Base-by-base conservation (phyloP, 2,797 vertebrate species). In the Microctenopoma stevenorrisi region DNA sequence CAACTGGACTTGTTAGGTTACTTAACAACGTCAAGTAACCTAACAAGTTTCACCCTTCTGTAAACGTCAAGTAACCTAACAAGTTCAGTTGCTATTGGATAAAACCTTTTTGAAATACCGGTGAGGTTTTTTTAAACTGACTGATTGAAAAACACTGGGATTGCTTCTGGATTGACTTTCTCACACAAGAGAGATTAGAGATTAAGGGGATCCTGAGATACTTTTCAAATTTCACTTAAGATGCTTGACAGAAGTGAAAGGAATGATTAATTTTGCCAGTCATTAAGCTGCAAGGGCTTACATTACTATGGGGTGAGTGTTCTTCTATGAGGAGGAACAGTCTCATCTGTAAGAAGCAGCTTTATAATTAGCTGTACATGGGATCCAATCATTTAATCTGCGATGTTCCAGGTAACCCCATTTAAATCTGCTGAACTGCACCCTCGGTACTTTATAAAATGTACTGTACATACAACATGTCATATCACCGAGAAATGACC, bases 371-470 rank as follows among this genome's bases (percentile, higher is more conserved):
- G 84, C 79, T 64, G 84, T 79, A 79, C 72, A 60, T 61, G 33
- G 76, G 76, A 88, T 88, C 70, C 88, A 54, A 90, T 89, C 46
- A 86, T 89, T 88, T 90, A 81, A 87, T 89, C 80, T 88, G 83
- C 64, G 7, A 82, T 84, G 83, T 89, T 84, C 82, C 79, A 89
- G 89, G 80, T 90, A 90, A 89, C 76, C 75, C 66, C 76, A 76
- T 89, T 89, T 87, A 86, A 89, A 87, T 87, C 69, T 88, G 74
- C 74, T 86, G 85, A 86, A 85, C 75, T 88, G 84, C 71, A 88
- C 72, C 77, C 59, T 77, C 69, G 44, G 70, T 80, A 66, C 74
- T 85, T 79, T 73, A 74, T 68, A 74, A 83, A 79, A 81, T 79
- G 64, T 65, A 75, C 68, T 80, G 61, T 69, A 68, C 56, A 69